Percentiles rank a stretch among this genome's conserved stretches.
Conservation (phyloP, 2,797 vertebrate species). For the Halcyon badia region DNA sequence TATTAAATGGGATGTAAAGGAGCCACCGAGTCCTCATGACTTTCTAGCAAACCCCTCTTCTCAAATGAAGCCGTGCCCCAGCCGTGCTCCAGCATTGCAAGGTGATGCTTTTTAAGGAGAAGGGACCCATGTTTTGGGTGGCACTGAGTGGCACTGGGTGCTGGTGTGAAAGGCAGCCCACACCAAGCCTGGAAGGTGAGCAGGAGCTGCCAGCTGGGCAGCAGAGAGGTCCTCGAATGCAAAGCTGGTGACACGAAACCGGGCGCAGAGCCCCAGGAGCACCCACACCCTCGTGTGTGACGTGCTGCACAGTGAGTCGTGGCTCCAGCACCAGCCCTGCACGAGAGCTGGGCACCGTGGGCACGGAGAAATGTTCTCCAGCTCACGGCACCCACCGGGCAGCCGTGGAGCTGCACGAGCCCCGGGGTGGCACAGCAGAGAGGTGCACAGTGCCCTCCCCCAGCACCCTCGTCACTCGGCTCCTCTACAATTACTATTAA, state of each 20-base stretch:
- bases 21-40: background rate
- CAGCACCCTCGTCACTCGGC: accelerated
- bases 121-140: no score
- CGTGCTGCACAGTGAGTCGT: no score
- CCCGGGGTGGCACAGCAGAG: background rate
- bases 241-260: no score
- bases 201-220: no score
- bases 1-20: background rate
- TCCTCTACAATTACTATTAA: background rate
- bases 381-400: background rate
- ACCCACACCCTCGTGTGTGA: no score
- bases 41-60: background rate
- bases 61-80: accelerated
- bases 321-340: no score
- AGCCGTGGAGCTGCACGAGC: background rate
- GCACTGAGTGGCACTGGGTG: background rate
- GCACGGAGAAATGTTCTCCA: background rate
- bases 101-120: no score
- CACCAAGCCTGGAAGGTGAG: background rate
- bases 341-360: no score
- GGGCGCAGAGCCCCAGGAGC: no score
- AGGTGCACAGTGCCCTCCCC: background rate
- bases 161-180: background rate
- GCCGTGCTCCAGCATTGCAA: no score
- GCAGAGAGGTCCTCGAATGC: no score